Conservation (phyloP, 2,888 invertebrate species). For the Pseudococcus longispinus region DNA sequence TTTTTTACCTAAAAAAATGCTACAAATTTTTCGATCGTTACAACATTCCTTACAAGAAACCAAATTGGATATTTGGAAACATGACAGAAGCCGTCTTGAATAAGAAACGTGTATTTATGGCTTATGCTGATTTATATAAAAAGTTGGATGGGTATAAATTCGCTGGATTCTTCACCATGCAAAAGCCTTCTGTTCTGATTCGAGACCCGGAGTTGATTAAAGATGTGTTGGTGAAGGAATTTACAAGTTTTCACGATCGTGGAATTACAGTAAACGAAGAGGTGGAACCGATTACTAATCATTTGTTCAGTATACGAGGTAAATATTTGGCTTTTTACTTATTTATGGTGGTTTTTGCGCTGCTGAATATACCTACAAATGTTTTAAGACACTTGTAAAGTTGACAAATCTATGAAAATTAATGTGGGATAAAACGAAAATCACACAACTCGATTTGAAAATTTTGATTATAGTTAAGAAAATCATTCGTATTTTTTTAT, state of each 20-base stretch:
- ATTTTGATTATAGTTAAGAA: too few species aligned
- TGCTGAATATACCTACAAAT: too few species aligned
- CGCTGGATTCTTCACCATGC: slow-evolving; percentile 65
- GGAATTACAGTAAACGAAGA: slow-evolving; percentile 61
- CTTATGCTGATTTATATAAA: neutral
- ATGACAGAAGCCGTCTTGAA: slow-evolving; percentile 9
- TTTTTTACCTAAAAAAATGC: neutral
- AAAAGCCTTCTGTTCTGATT: slow-evolving; percentile 64
- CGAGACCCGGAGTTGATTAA: slow-evolving; percentile 65
- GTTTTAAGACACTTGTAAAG: too few species aligned
- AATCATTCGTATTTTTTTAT: too few species aligned
- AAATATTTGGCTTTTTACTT: neutral
- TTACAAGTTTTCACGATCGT: slow-evolving; percentile 64
- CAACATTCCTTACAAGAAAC: neutral
- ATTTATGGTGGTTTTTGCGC: too few species aligned
- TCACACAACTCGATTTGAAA: too few species aligned
- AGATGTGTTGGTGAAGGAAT: slow-evolving; percentile 64
- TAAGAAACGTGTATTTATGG: slow-evolving; percentile 18
- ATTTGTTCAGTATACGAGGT: slow-evolving; percentile 63
- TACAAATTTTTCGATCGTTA: neutral
- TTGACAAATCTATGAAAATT: too few species aligned
- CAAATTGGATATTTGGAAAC: slow-evolving; percentile 50
- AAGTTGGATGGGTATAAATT: slow-evolving; percentile 58
- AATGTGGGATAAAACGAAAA: too few species aligned
- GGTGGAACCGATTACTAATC: slow-evolving; percentile 62